Evolutionary conservation across 2,888 invertebrate genomes (phyloP).

Genomic region (Amblyjoppa proteus): DNA sequence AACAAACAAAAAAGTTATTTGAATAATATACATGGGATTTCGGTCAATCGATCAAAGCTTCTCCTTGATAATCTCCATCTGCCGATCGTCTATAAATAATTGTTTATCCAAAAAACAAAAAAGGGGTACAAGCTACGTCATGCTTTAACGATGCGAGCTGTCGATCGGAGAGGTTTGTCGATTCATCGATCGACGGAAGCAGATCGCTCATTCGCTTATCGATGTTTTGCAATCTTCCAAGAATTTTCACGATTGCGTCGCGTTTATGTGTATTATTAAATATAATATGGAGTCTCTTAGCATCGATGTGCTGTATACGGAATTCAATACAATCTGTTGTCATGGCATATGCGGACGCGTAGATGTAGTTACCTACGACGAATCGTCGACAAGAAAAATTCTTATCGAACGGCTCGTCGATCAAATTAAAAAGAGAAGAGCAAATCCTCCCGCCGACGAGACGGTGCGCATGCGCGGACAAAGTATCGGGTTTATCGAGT

Average conservation of each 20-base stretch:
- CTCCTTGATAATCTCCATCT: background rate
- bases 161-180: background rate
- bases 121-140: background rate
- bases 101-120: background rate
- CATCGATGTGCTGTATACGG: slow-evolving; percentile 4
- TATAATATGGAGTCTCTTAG: background rate
- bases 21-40: no score
- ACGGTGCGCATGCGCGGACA: slow-evolving; percentile 6
- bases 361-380: background rate
- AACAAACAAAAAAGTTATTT: no score
- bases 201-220: slow-evolving; percentile 59
- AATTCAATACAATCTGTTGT: background rate
- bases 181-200: slow-evolving; percentile 31
- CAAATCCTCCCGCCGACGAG: slow-evolving; percentile 22
- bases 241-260: slow-evolving; percentile 13
- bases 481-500: slow-evolving; percentile 61
- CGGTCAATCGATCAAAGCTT: background rate
- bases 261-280: background rate
- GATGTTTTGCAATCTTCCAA: slow-evolving; percentile 38
- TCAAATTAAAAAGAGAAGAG: slow-evolving; percentile 10
- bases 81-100: background rate
- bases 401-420: slow-evolving; percentile 25
- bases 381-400: slow-evolving; percentile 35
- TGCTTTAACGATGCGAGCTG: background rate
- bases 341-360: no score